Evolutionary conservation across 2,797 vertebrate species (phyloP).

Genomic region (Amblyraja radiata): DNA sequence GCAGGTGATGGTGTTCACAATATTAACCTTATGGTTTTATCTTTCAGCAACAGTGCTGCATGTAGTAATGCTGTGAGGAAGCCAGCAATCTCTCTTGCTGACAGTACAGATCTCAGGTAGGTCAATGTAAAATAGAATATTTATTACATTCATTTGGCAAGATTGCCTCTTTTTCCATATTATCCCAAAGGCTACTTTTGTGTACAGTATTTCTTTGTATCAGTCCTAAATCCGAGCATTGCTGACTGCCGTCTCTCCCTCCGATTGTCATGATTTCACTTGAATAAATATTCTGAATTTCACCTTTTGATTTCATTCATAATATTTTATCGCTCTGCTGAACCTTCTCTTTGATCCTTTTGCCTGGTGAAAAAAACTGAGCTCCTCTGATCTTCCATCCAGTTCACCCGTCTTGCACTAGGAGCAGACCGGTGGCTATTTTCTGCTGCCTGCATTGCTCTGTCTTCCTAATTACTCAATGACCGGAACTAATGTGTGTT

Average conservation of each 20-base stretch:
- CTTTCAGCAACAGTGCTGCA: conserved; percentile 83
- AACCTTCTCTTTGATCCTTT: not conserved
- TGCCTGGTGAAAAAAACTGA: too few species aligned
- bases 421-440: not conserved
- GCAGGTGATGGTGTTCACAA: not conserved
- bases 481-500: not conserved
- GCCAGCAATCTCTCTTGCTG: conserved; percentile 92
- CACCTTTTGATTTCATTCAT: not conserved
- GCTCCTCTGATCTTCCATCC: not conserved
- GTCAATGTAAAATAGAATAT: not conserved
- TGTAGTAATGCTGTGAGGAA: conserved; percentile 94
- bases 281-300: not conserved
- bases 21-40: not conserved
- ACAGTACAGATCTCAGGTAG: conserved; percentile 90
- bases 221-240: not conserved
- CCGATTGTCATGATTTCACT: not conserved
- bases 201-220: not conserved
- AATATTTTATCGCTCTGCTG: not conserved
- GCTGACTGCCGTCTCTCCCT: not conserved
- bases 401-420: not conserved
- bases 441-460: not conserved
- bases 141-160: not conserved
- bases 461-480: not conserved
- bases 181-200: not conserved
- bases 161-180: not conserved